Evolutionary conservation across 2,888 invertebrate genomes (phyloP), one percentile per base, ranked within the genome.

Genomic region (Holacanthella duospinosa): DNA sequence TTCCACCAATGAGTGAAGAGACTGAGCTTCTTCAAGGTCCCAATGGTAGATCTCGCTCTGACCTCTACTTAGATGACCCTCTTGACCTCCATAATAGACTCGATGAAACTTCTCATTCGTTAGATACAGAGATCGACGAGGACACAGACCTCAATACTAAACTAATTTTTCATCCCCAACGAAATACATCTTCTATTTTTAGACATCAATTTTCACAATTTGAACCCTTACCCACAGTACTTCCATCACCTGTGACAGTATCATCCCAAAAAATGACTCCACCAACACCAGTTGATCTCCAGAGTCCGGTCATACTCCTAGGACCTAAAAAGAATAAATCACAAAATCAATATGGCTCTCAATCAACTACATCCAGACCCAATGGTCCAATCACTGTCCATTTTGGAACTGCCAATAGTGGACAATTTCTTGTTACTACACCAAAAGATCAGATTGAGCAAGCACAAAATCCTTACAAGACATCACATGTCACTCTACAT

Each of bases 41-140:
- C 12, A 48, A 48, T 48, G 19, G 19, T 21, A 9, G 48, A 9
- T 48, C 48, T 4, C 6, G 48, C 6, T 48, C 48, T 4, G 48
- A 48, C 21, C n/a, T 48, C 21, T 48, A 48, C 21, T 21, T 21
- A 9, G 48, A 43, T 53, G 24, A 43, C 6, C 53, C 27, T 2
- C 25, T 60, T 55, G 64, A 64, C 27, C 21, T 64, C 19, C 56
- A 59, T 16, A 64, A 64, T 21, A 55, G 60, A 26, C 44, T 64
- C 19, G 24, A 54, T 28, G 63, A 63, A 26, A 55, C 59, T 36
- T 21, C 48, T n/a, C 48, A 48, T 16, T 36, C 6, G 9, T 9
- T 6, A 9, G 9, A 6, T 6, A 6, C 36, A 21, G n/a, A 4
- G 21, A 9, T 21, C 12, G 16, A 4, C 16, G 48, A 48, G n/a